Conservation (phyloP, 1,140 invertebrate species). For the Drosophila pandora region DNA sequence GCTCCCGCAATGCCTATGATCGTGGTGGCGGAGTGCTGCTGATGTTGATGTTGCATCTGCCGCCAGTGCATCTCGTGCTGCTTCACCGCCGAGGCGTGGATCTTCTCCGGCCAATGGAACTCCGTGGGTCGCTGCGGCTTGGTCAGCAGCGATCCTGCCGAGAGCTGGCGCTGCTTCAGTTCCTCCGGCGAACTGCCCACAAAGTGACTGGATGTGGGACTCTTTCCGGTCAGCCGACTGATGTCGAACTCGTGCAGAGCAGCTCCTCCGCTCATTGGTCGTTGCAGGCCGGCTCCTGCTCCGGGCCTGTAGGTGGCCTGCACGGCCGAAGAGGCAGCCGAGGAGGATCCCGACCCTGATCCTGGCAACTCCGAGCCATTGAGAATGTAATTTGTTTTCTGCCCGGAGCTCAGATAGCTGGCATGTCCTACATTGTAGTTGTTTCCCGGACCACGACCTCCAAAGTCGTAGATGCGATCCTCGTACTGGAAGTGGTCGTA, state of each 20-base stretch:
- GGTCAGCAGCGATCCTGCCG: constrained; percentile 21
- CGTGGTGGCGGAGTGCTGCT: constrained; percentile 30
- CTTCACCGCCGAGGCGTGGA: constrained; percentile 80
- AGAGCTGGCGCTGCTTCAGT: constrained; percentile 47
- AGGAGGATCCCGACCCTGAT: constrained; percentile 74
- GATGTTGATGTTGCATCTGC: constrained; percentile 62
- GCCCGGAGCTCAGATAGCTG: constrained; percentile 25
- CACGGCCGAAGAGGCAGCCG: constrained; percentile 69
- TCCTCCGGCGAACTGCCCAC: constrained; percentile 67
- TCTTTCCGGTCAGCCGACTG: constrained; percentile 83
- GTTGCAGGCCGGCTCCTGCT: constrained; percentile 19
- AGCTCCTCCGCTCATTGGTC: constrained; percentile 54
- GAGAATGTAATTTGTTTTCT: constrained; percentile 48
- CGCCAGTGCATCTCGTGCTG: constrained; percentile 80
- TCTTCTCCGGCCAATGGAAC: constrained; percentile 83
- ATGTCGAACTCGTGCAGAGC: constrained; percentile 82
- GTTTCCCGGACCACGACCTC: constrained; percentile 77
- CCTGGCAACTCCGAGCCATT: constrained; percentile 40
- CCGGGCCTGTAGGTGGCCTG: constrained; percentile 52
- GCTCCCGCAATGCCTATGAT: constrained; percentile 29
- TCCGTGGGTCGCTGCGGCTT: constrained; percentile 66
- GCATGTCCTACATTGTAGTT: constrained; percentile 52
- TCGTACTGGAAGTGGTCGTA: constrained; percentile 78
- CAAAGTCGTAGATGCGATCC: constrained; percentile 81
- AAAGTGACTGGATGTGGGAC: constrained; percentile 83